phyloP scores from a whole-genome alignment of 2,888 invertebrate species.

The Hirtodrosophila trivittata region DNA sequence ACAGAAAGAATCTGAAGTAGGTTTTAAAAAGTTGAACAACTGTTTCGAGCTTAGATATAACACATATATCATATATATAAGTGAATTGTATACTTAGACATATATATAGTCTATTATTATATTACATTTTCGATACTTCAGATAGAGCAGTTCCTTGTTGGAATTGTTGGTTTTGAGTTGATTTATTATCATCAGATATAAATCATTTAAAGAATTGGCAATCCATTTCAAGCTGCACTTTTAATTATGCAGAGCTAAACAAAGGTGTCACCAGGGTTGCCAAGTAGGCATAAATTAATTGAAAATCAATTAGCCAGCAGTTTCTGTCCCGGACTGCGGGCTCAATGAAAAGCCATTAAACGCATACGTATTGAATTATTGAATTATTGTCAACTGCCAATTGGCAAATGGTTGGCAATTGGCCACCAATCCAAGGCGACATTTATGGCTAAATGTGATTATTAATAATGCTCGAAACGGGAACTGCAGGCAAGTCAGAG shows the following conservation, averaged over 20 bases:
- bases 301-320: conserved; percentile 73
- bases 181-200: conserved; percentile 81
- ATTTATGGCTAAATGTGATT: conserved; percentile 70
- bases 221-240: conserved; percentile 44
- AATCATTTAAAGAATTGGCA: conserved; percentile 71
- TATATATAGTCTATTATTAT: too few relatives aligned
- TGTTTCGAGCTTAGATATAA: too few relatives aligned
- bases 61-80: too few relatives aligned
- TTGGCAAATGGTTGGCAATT: conserved; percentile 74
- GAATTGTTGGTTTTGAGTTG: too few relatives aligned
- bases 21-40: too few relatives aligned
- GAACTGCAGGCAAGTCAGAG: not conserved
- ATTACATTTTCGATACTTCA: too few relatives aligned
- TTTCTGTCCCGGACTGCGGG: conserved; percentile 7
- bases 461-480: conserved; percentile 53
- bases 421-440: conserved; percentile 73
- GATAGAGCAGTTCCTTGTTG: too few relatives aligned
- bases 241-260: conserved; percentile 66
- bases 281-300: conserved; percentile 72
- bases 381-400: conserved; percentile 77
- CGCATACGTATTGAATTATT: conserved; percentile 56
- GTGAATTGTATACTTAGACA: too few relatives aligned
- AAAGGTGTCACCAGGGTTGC: conserved; percentile 65
- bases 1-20: too few relatives aligned
- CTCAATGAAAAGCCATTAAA: conserved; percentile 54